Base-by-base conservation (phyloP, 2,888 invertebrate species). In the Apomyelois bistriatella region DNA sequence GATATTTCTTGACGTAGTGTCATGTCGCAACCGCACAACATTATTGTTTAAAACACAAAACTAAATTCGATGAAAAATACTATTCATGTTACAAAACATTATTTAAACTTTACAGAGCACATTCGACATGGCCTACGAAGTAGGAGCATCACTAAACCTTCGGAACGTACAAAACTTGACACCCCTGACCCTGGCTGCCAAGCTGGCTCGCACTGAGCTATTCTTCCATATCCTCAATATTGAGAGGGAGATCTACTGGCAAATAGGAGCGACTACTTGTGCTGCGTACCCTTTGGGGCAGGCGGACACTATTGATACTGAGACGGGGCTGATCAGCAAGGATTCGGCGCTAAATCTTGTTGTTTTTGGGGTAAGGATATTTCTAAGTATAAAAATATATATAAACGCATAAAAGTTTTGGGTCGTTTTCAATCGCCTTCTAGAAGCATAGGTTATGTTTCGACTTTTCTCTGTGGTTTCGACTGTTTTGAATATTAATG, bases 141-240 rank as follows among this genome's bases (percentile, higher is more conserved):
- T 97, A 6, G 99, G 99, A 9, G 95, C 97, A 0, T 95, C 96
- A n/a, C 84, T 99, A 6, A 93, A 96, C 60, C 92, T 98, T 3
- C 93, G 94, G 58, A 99, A 99, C 82, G 92, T 94, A 1, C 94
- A 95, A 67, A 95, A 96, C 68, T 85, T 99, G 53, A 99, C 99
- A 0, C 97, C 99, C 0, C 79, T 99, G 49, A 99, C 98, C 0
- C 79, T 99, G 64, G 95, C 99, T 0, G 99, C 99, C 0, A 98
- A 97, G 81, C 84, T 99, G 63, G 99, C 97, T 0, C 92, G 96
- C 46, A 96, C 96, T 15, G 98, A 98, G 80, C 95, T 99, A 92
- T 99, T 99, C 85, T 98, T 98, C 74, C 98, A 99, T 73, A 98
- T 99, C 62, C 91, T 99, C 72, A 98, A 98, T 82, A 95, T 99